Evolutionary conservation across 2,113 vertebrate genomes (phyloP).

Genomic region (Ailuropoda melanoleuca): DNA sequence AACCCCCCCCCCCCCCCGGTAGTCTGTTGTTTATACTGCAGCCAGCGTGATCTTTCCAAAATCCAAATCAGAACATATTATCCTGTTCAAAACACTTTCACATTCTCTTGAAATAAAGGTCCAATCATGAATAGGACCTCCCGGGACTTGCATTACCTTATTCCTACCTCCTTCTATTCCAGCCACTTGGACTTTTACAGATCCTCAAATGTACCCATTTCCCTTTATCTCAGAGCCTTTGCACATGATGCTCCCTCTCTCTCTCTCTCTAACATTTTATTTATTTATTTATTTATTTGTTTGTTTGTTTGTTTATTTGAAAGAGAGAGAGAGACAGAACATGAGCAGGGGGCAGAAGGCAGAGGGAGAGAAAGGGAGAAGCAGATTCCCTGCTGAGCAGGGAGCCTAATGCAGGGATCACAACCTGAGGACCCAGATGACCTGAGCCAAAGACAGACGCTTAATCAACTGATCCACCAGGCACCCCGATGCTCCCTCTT

Average conservation of each 20-base stretch:
- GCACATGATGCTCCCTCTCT: background rate
- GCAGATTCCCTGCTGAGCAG: background rate
- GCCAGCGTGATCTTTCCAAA: background rate
- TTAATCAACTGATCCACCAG: background rate
- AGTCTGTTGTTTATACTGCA: background rate
- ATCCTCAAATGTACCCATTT: background rate
- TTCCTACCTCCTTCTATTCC: background rate
- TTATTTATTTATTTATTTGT: too few relatives aligned
- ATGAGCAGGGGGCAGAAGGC: background rate
- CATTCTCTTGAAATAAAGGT: background rate
- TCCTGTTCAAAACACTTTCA: background rate
- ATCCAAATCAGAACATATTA: background rate
- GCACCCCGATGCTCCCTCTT: background rate
- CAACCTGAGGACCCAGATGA: background rate
- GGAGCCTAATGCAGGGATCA: background rate
- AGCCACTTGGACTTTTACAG: background rate
- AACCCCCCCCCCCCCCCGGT: rapidly evolving
- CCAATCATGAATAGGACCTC: background rate
- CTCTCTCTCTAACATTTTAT: background rate
- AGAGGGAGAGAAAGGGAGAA: too few relatives aligned
- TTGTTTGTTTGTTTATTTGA: too few relatives aligned
- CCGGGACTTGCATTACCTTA: background rate
- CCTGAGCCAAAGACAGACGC: background rate
- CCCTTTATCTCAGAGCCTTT: background rate
- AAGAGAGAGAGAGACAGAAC: background rate